Evolutionary conservation across 2,888 invertebrate genomes (phyloP).

Genomic region (Stenichneumon culpator): DNA sequence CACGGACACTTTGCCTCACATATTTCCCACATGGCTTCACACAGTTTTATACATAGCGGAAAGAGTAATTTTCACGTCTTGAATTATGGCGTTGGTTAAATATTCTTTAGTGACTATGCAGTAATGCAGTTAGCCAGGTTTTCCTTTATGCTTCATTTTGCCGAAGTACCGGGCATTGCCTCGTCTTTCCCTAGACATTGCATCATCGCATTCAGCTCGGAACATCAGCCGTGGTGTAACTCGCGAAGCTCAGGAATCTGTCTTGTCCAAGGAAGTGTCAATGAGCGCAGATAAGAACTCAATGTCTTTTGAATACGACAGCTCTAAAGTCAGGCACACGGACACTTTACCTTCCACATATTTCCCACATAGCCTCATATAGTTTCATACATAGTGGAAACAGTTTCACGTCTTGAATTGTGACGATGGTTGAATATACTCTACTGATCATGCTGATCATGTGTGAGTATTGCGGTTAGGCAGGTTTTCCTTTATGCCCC

Average conservation of each 20-base stretch:
- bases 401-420: too few relatives aligned
- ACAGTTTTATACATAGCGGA: background rate
- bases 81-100: background rate
- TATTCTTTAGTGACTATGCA: background rate
- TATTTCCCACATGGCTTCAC: background rate
- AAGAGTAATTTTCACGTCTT: too few relatives aligned
- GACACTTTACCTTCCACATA: background rate
- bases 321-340: background rate
- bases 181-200: too few relatives aligned
- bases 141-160: too few relatives aligned
- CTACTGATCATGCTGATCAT: too few relatives aligned
- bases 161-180: too few relatives aligned
- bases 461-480: background rate
- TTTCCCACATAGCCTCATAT: background rate
- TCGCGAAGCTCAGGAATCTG: too few relatives aligned
- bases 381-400: background rate
- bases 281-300: constrained; percentile 1
- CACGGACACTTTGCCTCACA: background rate
- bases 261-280: too few relatives aligned
- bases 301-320: background rate
- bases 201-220: too few relatives aligned
- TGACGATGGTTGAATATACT: too few relatives aligned
- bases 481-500: too few relatives aligned
- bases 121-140: background rate
- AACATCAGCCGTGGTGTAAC: too few relatives aligned